A percentile compares a stretch with the other conserved stretches of the same genome.
Evolutionary conservation across 2,888 invertebrate genomes (phyloP).

Genomic region (Mythimna pallens): DNA sequence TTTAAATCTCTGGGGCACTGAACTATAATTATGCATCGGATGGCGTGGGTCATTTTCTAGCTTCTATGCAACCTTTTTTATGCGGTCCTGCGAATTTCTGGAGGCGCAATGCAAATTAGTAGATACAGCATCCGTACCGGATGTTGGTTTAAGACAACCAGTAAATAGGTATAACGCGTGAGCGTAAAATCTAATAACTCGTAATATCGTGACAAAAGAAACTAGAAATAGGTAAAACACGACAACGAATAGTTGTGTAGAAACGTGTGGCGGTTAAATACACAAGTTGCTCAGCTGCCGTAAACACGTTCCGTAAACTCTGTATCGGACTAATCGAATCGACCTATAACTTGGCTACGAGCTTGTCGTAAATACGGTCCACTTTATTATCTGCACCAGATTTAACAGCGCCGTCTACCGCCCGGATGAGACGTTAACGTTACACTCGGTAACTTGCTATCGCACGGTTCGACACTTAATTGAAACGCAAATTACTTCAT

Average conservation of each 20-base stretch:
- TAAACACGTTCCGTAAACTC: conserved; percentile 81
- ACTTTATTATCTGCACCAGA: conserved; percentile 81
- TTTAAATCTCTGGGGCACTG: no score
- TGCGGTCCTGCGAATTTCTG: no score
- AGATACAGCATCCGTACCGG: no score
- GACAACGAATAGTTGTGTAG: conserved; percentile 66
- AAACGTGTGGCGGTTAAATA: conserved; percentile 73
- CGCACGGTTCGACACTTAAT: conserved; percentile 69
- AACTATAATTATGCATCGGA: no score
- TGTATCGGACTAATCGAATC: conserved; percentile 83
- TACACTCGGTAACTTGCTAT: conserved; percentile 59
- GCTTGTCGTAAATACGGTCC: conserved; percentile 81
- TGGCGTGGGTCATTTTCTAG: no score
- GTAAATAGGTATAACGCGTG: background rate
- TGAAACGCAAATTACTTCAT: conserved; percentile 66
- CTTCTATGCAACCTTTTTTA: no score
- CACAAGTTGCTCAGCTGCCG: conserved; percentile 75
- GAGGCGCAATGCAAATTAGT: no score
- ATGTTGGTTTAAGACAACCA: no score
- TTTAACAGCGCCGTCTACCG: conserved; percentile 71
- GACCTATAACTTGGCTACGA: conserved; percentile 80
- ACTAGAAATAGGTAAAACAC: conserved; percentile 46
- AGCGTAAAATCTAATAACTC: conserved; percentile 2
- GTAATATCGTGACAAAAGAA: conserved; percentile 36
- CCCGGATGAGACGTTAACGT: conserved; percentile 68